phyloP scores from a whole-genome alignment of 2,797 vertebrate genomes.

The Platyrinchus mystaceus region DNA sequence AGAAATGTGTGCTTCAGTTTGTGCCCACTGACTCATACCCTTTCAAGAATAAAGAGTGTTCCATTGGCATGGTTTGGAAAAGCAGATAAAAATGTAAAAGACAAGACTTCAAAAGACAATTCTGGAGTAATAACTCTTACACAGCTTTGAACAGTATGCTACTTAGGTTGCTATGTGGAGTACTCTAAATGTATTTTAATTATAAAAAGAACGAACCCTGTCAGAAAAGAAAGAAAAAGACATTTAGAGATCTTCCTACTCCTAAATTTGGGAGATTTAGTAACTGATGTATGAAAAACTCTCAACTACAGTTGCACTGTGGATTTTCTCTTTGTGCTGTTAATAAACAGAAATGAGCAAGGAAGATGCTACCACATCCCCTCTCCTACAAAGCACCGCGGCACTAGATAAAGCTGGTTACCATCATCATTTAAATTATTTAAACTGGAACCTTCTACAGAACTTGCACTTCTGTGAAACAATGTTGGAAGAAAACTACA shows the following conservation, averaged over 20 bases:
- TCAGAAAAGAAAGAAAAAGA: background rate
- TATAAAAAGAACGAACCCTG: background rate
- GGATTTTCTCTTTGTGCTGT: background rate
- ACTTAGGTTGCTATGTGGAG: background rate
- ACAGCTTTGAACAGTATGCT: background rate
- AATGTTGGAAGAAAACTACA: background rate
- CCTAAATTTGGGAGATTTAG: background rate
- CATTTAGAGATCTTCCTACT: background rate
- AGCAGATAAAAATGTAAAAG: background rate
- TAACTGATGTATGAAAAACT: background rate
- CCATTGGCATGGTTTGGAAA: background rate
- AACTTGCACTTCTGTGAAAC: background rate
- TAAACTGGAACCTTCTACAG: background rate
- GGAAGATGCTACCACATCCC: background rate
- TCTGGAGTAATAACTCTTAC: background rate
- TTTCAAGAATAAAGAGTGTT: background rate
- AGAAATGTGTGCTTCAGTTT: background rate
- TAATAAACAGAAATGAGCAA: background rate
- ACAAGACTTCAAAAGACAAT: background rate
- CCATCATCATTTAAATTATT: background rate
- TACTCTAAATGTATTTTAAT: background rate
- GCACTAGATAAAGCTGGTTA: background rate
- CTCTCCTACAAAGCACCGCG: background rate
- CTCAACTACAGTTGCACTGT: background rate
- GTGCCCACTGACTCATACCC: background rate